Evolutionary conservation across 2,113 vertebrate genomes (phyloP).

Genomic region (Tricholaema leucomelas): DNA sequence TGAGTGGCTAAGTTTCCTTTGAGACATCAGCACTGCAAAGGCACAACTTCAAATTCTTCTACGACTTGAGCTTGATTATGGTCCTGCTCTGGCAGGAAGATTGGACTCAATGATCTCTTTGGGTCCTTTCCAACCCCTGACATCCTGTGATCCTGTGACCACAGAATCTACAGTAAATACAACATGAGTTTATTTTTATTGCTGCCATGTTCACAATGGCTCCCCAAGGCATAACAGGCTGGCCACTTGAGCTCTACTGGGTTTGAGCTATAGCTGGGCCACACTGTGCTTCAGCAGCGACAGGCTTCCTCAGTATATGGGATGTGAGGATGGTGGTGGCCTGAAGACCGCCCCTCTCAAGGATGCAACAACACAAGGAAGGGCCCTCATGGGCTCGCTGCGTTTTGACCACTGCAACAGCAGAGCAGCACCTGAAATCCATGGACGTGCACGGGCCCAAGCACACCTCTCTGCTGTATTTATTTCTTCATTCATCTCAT

Average conservation of each 20-base stretch:
- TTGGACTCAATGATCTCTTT: no score
- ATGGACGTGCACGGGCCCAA: rapidly evolving
- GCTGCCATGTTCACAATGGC: rapidly evolving
- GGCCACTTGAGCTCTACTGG: rapidly evolving
- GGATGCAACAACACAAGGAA: rapidly evolving
- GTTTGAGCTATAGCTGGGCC: rapidly evolving
- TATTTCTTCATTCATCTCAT: not conserved
- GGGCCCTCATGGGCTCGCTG: not conserved
- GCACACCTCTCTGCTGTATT: rapidly evolving
- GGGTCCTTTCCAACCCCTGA: no score
- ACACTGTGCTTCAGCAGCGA: rapidly evolving
- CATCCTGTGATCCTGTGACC: no score
- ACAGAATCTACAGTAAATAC: rapidly evolving
- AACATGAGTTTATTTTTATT: no score
- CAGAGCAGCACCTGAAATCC: not conserved
- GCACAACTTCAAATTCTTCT: not conserved
- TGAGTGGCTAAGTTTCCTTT: rapidly evolving
- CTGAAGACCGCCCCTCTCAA: no score
- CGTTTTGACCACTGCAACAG: not conserved
- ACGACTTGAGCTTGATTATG: no score
- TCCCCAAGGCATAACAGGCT: rapidly evolving
- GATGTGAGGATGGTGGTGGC: no score
- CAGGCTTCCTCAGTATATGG: rapidly evolving
- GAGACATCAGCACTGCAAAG: not conserved
- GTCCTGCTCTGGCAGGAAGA: no score